A percentile compares a stretch with the other conserved stretches of the same genome.
These are phyloP conservation scores for Caretta caretta DNA, from an alignment of 2,113 vertebrate species.

Conservation along the genomic window DNA sequence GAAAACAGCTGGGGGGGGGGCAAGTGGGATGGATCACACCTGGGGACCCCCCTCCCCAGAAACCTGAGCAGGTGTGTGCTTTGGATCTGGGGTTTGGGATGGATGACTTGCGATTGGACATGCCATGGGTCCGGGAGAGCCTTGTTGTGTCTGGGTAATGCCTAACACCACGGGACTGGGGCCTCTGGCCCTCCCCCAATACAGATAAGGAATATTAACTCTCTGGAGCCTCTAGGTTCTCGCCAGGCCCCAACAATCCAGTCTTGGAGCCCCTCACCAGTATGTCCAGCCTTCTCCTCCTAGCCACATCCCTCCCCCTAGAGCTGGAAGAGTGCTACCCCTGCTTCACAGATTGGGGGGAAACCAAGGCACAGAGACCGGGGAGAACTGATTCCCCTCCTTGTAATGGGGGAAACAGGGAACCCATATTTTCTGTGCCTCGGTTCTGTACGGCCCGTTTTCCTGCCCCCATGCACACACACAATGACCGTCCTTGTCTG, in stretches of 20 bases:
- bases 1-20: not conserved
- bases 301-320: too few species aligned
- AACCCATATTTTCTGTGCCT: not conserved
- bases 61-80: fast-evolving
- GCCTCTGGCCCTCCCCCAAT: too few species aligned
- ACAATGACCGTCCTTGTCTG: not conserved
- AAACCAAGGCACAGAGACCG: not conserved
- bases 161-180: too few species aligned
- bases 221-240: not conserved
- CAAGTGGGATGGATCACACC: not conserved
- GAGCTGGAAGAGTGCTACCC: too few species aligned
- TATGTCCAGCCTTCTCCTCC: not conserved
- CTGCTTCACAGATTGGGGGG: not conserved
- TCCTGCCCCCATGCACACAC: not conserved
- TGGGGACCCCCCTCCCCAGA: fast-evolving
- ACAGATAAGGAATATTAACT: not conserved
- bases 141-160: too few species aligned
- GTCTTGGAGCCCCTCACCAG: not conserved
- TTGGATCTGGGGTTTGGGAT: not conserved
- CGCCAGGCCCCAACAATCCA: too few species aligned
- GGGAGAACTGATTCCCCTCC: not conserved
- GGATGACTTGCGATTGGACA: too few species aligned
- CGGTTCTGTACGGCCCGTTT: not conserved
- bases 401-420: not conserved
- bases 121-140: not conserved